Percentiles rank a stretch among this genome's conserved stretches.
phyloP scores from a whole-genome alignment of 2,888 invertebrate species.

The Stenodera caucasica region DNA sequence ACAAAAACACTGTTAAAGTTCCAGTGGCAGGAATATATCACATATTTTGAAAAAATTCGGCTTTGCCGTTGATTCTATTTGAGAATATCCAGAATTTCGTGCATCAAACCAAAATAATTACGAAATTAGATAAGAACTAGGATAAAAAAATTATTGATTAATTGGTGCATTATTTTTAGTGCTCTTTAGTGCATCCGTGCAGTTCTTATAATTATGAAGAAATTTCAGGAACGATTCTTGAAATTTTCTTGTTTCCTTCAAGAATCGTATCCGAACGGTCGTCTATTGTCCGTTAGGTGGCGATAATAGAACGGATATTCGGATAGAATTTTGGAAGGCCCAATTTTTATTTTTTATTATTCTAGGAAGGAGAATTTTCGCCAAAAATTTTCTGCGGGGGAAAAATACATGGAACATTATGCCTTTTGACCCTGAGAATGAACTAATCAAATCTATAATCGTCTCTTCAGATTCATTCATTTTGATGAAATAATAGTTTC shows the following conservation, averaged over 20 bases:
- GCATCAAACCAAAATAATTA: constrained; percentile 23
- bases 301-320: not conserved
- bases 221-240: constrained; percentile 34
- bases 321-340: constrained; percentile 10
- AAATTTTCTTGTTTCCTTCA: too few species aligned
- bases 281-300: not conserved
- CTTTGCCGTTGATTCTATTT: constrained; percentile 27
- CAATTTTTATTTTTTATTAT: too few species aligned
- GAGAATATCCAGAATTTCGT: too few species aligned
- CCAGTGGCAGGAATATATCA: constrained; percentile 50
- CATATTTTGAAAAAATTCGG: constrained; percentile 41
- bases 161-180: constrained; percentile 35
- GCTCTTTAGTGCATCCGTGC: constrained; percentile 37
- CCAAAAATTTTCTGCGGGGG: constrained; percentile 20
- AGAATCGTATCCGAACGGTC: constrained; percentile 8
- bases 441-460: constrained; percentile 41
- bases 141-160: constrained; percentile 15
- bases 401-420: constrained; percentile 38
- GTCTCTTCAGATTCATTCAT: constrained; percentile 23
- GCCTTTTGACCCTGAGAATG: constrained; percentile 49
- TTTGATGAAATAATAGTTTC: constrained; percentile 20
- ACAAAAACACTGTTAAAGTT: constrained; percentile 37
- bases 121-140: constrained; percentile 21
- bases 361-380: constrained; percentile 20
- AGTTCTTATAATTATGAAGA: constrained; percentile 29